phyloP scores from a whole-genome alignment of 2,888 invertebrate genomes.

The Thelaira solivaga region DNA sequence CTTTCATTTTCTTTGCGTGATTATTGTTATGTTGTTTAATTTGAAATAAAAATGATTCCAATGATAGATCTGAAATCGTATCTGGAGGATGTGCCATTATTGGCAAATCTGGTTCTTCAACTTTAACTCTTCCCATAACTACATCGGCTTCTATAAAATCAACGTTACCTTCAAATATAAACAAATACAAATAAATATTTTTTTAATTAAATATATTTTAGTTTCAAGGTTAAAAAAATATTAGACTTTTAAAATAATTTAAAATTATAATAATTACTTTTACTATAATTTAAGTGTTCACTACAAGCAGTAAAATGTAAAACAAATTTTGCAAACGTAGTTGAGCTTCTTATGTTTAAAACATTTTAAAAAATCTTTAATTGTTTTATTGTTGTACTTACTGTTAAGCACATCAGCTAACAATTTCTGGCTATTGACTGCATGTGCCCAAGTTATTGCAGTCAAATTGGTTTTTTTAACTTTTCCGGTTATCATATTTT shows the following conservation, averaged over 20 bases:
- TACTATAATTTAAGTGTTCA: too few species aligned
- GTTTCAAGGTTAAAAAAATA: too few species aligned
- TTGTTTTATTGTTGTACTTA: constrained; percentile 71
- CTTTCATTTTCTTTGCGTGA: constrained; percentile 79
- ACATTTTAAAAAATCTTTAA: too few species aligned
- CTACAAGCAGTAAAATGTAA: too few species aligned
- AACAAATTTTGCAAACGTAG: too few species aligned
- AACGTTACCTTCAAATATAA: constrained; percentile 77
- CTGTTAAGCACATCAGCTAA: constrained; percentile 81
- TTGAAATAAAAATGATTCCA: constrained; percentile 83
- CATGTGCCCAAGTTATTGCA: constrained; percentile 89
- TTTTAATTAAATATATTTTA: too few species aligned
- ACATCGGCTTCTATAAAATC: constrained; percentile 94
- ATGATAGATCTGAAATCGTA: constrained; percentile 84
- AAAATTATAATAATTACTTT: too few species aligned
- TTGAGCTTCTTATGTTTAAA: too few species aligned
- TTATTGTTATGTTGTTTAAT: constrained; percentile 79
- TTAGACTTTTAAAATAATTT: too few species aligned
- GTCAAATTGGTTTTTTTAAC: constrained; percentile 81
- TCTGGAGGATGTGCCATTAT: constrained; percentile 93
- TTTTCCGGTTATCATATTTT: not conserved
- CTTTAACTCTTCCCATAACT: constrained; percentile 81
- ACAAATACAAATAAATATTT: too few species aligned
- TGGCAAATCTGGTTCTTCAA: constrained; percentile 79
- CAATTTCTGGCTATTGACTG: constrained; percentile 84